Evolutionary conservation across 2,888 invertebrate species (phyloP).

Genomic region (Fragum sueziense): DNA sequence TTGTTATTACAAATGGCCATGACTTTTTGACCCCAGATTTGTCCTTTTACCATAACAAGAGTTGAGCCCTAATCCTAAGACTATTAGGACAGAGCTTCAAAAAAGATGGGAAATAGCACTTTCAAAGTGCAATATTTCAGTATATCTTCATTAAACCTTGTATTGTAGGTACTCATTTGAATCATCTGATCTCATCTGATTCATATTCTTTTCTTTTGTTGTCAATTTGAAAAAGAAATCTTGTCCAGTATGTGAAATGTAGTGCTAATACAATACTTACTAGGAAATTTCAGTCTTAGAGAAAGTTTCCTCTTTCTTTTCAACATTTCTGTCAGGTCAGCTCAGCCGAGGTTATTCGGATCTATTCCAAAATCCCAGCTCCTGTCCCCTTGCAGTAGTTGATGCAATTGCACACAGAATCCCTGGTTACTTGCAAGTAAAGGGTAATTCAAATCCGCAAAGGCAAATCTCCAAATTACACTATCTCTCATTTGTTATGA

Average conservation of each 20-base stretch:
- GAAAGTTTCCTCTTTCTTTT: constrained; percentile 73
- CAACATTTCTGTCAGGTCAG: constrained; percentile 51
- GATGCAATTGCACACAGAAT: not conserved
- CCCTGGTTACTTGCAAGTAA: not conserved
- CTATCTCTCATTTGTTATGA: constrained; percentile 48
- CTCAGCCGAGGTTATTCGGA: constrained; percentile 13
- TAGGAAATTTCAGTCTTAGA: constrained; percentile 60
- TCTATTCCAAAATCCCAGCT: constrained; percentile 15
- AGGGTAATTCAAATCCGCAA: constrained; percentile 48
- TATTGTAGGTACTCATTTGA: too few relatives aligned
- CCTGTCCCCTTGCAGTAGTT: constrained; percentile 1
- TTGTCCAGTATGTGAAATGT: too few relatives aligned
- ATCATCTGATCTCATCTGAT: too few relatives aligned
- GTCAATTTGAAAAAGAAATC: too few relatives aligned
- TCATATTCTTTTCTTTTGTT: too few relatives aligned
- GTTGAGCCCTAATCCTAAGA: too few relatives aligned
- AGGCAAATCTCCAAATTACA: constrained; percentile 43
- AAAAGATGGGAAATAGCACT: too few relatives aligned
- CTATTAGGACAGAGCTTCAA: too few relatives aligned
- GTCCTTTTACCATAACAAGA: too few relatives aligned
- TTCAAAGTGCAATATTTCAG: too few relatives aligned
- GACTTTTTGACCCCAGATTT: not conserved
- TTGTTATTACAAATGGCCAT: not conserved
- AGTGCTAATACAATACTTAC: not conserved
- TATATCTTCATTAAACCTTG: too few relatives aligned